Evolutionary conservation across 2,113 vertebrate genomes (phyloP).

Genomic region (Crotophaga sulcirostris): DNA sequence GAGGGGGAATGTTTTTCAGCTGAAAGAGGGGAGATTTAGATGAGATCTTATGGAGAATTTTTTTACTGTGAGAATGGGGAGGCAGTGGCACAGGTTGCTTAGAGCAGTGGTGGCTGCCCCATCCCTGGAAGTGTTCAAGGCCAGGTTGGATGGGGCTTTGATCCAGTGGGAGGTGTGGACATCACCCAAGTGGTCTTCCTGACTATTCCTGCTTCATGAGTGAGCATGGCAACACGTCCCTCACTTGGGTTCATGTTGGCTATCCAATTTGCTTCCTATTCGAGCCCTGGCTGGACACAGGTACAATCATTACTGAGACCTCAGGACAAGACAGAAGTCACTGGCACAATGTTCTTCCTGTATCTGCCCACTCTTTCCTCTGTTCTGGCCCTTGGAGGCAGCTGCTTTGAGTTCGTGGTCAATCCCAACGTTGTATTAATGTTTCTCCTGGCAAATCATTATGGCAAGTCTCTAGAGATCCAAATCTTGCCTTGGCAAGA

Average conservation of each 20-base stretch:
- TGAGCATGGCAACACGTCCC: neutral
- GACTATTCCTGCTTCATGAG: neutral
- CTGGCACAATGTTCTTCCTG: fast-evolving
- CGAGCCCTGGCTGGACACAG: neutral
- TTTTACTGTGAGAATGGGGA: too few relatives aligned
- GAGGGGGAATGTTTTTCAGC: too few relatives aligned
- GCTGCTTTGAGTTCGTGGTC: neutral
- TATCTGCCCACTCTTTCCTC: too few relatives aligned
- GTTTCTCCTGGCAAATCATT: neutral
- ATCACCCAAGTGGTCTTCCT: neutral
- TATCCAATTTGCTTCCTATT: neutral
- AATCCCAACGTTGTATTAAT: fast-evolving
- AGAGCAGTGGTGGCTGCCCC: too few relatives aligned
- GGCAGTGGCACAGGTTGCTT: too few relatives aligned
- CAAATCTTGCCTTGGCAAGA: neutral
- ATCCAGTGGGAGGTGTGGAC: too few relatives aligned
- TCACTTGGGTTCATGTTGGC: neutral
- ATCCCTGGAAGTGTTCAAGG: too few relatives aligned
- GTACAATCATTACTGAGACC: neutral
- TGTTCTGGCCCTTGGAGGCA: neutral
- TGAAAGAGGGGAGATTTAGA: too few relatives aligned
- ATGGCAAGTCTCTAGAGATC: neutral
- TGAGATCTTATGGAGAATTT: too few relatives aligned
- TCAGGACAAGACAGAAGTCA: neutral
- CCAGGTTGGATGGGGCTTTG: too few relatives aligned